Evolutionary conservation across 53 echinoderm and acorn worm species (phyloP).

Genomic region (Patiria pectinifera): DNA sequence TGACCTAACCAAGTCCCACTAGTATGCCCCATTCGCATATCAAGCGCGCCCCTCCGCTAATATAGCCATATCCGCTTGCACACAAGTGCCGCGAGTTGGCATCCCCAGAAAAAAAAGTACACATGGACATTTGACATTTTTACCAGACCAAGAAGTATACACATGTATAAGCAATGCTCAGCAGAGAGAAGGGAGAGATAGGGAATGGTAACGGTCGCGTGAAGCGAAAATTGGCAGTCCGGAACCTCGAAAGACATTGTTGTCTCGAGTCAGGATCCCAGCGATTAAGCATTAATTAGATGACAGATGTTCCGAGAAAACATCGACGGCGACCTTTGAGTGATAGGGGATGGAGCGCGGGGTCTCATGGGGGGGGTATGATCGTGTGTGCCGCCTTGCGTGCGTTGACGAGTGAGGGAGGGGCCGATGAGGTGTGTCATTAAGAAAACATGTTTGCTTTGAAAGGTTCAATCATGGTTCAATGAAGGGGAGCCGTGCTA

Average conservation of each 20-base stretch:
- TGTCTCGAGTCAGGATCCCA: slow-evolving; percentile 9
- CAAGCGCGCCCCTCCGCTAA: background rate
- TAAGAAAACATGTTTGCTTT: slow-evolving; percentile 40
- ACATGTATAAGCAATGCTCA: background rate
- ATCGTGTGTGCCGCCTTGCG: background rate
- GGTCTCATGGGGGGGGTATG: background rate
- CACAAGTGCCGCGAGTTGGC: background rate
- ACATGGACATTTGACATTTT: background rate
- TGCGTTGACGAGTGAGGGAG: background rate
- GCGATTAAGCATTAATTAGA: slow-evolving; percentile 14
- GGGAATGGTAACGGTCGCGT: slow-evolving; percentile 8
- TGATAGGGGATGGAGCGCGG: background rate
- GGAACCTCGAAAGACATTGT: slow-evolving; percentile 14
- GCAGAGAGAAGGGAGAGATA: background rate
- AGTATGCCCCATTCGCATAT: background rate
- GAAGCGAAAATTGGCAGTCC: background rate
- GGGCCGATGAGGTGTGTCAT: slow-evolving; percentile 24
- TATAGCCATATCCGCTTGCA: background rate
- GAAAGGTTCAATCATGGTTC: background rate
- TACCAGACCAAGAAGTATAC: background rate
- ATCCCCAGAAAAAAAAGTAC: background rate
- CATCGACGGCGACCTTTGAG: slow-evolving; percentile 41
- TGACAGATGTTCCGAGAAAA: slow-evolving; percentile 27
- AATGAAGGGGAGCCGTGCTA: background rate
- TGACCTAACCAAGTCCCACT: background rate